Evolutionary conservation across 2,113 vertebrate species (phyloP), one percentile per base, ranked within the genome.

Genomic region (Microtus oregoni): DNA sequence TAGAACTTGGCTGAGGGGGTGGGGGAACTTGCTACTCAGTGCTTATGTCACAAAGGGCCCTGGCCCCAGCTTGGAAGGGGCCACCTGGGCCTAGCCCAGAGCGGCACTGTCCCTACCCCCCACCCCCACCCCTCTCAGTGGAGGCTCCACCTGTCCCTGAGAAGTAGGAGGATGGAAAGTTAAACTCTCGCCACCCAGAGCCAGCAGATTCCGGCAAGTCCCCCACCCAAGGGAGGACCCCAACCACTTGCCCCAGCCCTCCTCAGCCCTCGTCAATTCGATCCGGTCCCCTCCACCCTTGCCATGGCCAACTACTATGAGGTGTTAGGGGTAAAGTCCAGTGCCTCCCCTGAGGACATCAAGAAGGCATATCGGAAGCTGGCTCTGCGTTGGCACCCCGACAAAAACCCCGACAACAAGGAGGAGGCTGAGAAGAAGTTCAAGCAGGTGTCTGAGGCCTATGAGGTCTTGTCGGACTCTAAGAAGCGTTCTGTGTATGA

Each of bases 301-400:
- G 17, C 96, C 83, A 98, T 98, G 98, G 89, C 94, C n/a, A 98
- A 98, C 92, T 99, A 98, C 96, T 99, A 99, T 76, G 98, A 99
- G 35, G 98, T 99, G 35, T 93, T 99, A 93, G 99, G 98, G 12
- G 98, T 99, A 1, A 96, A 92, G 55, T 98, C 98, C 61, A 96
- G 44, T 14, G 98, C 99, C 24, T 98, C 99, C 0, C 70, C 95
- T 0, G 99, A 99, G 2, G 99, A 99, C 72, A 98, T 99, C n/a
- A 99, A 99, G 94, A 99, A 99, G 97, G 99, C 99, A 1, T 99
- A 99, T 98, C 98, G 98, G 82, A 99, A 99, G 94, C 98, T 99
- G 26, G 99, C 99, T 0, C 82, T 99, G 83, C 99, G 99, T 97
- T 99, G 99, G 97, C 99, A 99, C 96, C 99, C 99, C 0, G 99